A percentile compares a stretch with the other conserved stretches of the same genome.
phyloP scores from a whole-genome alignment of 2,113 vertebrate species.

The Asarcornis scutulata region DNA sequence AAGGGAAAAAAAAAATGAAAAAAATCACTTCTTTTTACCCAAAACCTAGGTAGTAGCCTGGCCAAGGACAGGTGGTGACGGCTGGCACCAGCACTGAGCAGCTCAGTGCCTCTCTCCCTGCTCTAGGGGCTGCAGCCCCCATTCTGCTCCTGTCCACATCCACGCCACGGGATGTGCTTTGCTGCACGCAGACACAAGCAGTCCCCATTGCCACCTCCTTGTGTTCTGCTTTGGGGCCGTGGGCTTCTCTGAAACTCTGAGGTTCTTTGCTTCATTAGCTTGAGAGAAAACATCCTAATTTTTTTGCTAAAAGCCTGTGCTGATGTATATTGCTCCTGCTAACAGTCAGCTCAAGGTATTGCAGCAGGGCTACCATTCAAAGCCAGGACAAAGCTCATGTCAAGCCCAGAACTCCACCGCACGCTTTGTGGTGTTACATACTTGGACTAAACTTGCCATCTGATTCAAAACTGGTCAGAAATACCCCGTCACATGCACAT shows the following conservation, averaged over 20 bases:
- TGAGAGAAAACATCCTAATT: background rate
- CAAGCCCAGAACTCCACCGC: background rate
- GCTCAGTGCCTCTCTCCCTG: background rate
- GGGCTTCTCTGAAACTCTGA: background rate
- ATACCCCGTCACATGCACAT: background rate
- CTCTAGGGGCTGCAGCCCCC: background rate
- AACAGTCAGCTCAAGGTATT: background rate
- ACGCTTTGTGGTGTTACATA: background rate
- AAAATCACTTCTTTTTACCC: background rate
- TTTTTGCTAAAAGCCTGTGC: background rate
- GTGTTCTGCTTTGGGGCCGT: background rate
- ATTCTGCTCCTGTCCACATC: too few relatives aligned
- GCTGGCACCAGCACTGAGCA: background rate
- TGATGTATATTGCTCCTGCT: background rate
- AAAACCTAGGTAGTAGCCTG: background rate
- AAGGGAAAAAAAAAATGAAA: background rate
- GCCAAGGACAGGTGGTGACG: background rate
- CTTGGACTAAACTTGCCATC: background rate
- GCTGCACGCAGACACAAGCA: background rate
- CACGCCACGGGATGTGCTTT: accelerated
- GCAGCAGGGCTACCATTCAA: background rate
- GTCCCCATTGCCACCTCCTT: too few relatives aligned
- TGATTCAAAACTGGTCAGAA: background rate
- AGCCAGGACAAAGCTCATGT: background rate
- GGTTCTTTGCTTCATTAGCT: background rate